Evolutionary conservation across 2,113 vertebrate species (phyloP), one percentile per base, ranked within the genome.

Genomic region (Nyctereutes procyonoides): DNA sequence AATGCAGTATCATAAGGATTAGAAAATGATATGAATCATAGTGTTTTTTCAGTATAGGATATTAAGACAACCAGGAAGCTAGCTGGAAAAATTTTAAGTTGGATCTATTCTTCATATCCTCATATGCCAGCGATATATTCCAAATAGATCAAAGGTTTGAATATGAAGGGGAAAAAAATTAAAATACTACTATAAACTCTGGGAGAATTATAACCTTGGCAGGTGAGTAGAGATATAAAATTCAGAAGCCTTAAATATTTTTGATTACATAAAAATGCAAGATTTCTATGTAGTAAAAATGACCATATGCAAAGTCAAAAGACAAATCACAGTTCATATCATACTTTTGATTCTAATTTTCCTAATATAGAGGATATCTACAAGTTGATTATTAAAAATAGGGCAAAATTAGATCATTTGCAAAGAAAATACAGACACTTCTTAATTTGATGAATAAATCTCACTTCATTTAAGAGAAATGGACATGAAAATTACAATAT

Each of bases 381-480:
- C 22, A 11, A 6, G 26, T 67, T 77, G 32, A 60, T 60, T 82
- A 76, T 16, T 15, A 22, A n/a, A 20, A 30, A 6, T 71, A 79
- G 51, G 35, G 51, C 38, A 51, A 56, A 53, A 82, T 92, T 88
- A 82, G n/a, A n/a, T 73, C 26, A 62, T 86, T 62, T 43, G 35
- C 77, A 86, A 71, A 94, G 62, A 58, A 90, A 80, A 56, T 89
- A 63, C 13, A 93, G 13, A 48, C 3, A 84, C 22, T 20, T 93
- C 15, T 96, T 92, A 89, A 92, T 81, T 90, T 71, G 86, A 69
- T 71, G 35, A 77, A 65, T n/a, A 85, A 58, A 55, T 56, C 35
- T 43, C 84, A 15, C 55, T 93, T 89, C 79, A 84, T 88, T 89
- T 53, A 96, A 90, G 22, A 93, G 51, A 93, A 93, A 55, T 79